Conservation (phyloP, 2,888 invertebrate species). For the Lasioglossum vierecki region DNA sequence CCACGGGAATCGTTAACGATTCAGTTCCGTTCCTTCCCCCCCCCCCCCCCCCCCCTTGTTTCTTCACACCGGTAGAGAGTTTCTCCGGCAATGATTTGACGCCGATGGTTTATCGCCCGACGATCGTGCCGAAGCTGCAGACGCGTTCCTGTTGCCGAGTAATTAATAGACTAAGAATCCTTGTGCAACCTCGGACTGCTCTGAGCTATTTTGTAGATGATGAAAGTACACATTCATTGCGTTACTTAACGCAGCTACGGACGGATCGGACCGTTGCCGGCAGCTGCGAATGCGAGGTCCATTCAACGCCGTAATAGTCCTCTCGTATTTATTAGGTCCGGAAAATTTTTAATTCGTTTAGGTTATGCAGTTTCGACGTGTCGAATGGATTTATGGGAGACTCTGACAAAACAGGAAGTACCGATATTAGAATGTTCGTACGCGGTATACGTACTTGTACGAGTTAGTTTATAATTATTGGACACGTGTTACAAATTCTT, state of each 20-base stretch:
- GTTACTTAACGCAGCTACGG: neutral
- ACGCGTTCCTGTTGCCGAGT: neutral
- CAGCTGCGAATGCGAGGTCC: neutral
- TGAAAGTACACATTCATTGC: neutral
- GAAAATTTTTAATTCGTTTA: neutral
- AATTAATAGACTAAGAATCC: neutral
- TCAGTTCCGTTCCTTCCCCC: neutral
- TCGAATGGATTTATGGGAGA: neutral
- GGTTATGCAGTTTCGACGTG: neutral
- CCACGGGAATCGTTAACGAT: slow-evolving; percentile 25
- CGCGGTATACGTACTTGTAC: no score
- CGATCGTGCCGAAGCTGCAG: neutral
- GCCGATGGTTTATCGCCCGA: slow-evolving; percentile 1
- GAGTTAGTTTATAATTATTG: no score
- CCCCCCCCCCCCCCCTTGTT: neutral
- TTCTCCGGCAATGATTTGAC: neutral
- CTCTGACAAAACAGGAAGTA: neutral
- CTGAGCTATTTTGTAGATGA: neutral
- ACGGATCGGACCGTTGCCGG: neutral
- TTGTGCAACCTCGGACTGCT: neutral
- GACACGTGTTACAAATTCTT: no score
- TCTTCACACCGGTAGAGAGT: neutral
- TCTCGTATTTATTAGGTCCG: neutral
- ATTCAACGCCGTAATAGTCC: neutral
- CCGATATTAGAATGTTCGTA: neutral